A percentile compares a stretch with the other conserved stretches of the same genome.
phyloP scores from a whole-genome alignment of 2,113 vertebrate species.

The Rhinopomastus cyanomelas region DNA sequence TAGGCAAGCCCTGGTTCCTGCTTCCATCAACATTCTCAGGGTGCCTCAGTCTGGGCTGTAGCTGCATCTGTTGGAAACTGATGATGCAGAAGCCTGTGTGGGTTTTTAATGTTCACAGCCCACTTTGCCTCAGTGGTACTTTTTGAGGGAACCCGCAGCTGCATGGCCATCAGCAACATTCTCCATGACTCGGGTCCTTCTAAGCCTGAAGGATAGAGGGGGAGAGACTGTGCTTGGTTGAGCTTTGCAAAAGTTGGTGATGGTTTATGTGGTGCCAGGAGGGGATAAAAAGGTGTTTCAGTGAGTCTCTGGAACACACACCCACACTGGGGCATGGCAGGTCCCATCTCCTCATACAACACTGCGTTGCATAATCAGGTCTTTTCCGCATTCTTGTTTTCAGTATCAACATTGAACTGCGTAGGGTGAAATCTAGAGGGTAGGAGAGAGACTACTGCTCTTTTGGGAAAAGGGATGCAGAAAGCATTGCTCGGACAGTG shows the following conservation, averaged over 20 bases:
- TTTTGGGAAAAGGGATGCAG: neutral
- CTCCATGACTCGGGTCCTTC: neutral
- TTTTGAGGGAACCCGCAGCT: accelerated
- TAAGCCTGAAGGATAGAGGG: neutral
- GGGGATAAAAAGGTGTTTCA: neutral
- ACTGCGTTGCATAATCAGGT: neutral
- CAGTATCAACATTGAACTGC: accelerated
- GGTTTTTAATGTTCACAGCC: neutral
- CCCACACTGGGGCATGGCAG: neutral
- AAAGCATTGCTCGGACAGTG: neutral
- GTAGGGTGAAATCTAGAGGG: neutral
- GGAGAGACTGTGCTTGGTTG: neutral
- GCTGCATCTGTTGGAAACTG: neutral
- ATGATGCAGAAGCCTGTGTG: accelerated
- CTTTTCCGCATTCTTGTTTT: neutral
- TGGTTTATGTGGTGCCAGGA: neutral
- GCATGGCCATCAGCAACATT: neutral
- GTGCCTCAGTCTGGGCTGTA: neutral
- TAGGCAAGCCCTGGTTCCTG: neutral
- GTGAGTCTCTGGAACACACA: neutral
- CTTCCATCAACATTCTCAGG: accelerated
- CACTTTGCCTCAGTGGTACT: accelerated
- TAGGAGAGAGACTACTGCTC: neutral
- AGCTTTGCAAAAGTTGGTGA: neutral
- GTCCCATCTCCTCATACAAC: neutral